Evolutionary conservation across 1,140 invertebrate genomes (phyloP).

Genomic region (Parasteatoda tepidariorum): DNA sequence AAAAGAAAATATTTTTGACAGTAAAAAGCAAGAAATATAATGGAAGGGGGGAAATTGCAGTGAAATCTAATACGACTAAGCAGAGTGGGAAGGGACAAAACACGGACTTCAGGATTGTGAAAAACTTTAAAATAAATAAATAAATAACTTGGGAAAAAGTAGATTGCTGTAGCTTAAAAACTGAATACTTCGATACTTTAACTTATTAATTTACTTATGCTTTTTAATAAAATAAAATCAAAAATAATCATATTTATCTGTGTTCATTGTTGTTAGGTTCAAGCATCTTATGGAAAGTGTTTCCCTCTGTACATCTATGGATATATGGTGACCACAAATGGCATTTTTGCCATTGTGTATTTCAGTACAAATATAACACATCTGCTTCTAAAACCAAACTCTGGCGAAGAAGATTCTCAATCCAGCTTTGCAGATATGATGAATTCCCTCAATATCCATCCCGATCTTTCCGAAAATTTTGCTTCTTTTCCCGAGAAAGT

Average conservation of each 20-base stretch:
- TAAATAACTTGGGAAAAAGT: not conserved
- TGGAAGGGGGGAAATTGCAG: too few species aligned
- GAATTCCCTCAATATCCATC: not conserved
- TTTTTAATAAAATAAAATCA: not conserved
- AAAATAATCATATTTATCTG: not conserved
- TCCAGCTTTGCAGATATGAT: not conserved
- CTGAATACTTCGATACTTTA: not conserved
- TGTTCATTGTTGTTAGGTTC: not conserved
- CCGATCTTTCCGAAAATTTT: conserved; percentile 1
- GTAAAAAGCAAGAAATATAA: too few species aligned
- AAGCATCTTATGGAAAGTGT: not conserved
- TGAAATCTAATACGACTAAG: too few species aligned
- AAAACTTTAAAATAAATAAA: too few species aligned
- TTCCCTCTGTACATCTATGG: not conserved
- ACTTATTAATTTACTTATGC: not conserved
- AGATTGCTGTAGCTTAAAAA: not conserved
- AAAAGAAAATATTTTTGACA: too few species aligned
- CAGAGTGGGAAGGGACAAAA: too few species aligned
- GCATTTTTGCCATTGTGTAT: not conserved
- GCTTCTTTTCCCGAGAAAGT: too few species aligned
- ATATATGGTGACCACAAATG: not conserved
- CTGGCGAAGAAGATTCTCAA: too few species aligned
- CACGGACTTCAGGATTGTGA: too few species aligned
- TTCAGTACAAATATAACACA: not conserved
- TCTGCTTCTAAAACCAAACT: not conserved